A percentile compares a stretch with the other conserved stretches of the same genome.
These are phyloP conservation scores for Papilio xuthus DNA, from an alignment of 1,140 invertebrate species.

Conservation along the genomic window DNA sequence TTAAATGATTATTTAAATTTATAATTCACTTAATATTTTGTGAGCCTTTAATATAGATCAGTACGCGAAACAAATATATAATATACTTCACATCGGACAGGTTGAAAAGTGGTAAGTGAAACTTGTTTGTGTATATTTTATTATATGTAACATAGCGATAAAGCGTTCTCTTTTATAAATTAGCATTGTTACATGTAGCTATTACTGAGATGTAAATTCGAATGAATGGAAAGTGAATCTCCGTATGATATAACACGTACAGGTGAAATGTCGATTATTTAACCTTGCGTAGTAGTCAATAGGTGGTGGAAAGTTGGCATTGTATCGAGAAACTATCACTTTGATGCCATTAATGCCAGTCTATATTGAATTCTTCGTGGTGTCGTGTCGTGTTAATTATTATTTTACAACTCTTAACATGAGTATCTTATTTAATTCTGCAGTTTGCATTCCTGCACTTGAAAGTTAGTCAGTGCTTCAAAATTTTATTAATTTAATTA, in stretches of 20 bases:
- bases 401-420: conserved; percentile 47
- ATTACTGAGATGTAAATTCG: conserved; percentile 47
- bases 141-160: background rate
- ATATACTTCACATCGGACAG: background rate
- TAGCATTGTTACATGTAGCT: conserved; percentile 24
- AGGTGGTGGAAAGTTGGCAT: conserved; percentile 60
- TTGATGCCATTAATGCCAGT: conserved; percentile 49
- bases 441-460: conserved; percentile 64
- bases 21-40: background rate
- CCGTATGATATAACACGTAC: conserved; percentile 71
- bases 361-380: conserved; percentile 44
- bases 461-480: conserved; percentile 57
- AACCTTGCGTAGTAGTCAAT: conserved; percentile 55
- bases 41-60: background rate
- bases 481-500: background rate
- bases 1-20: background rate
- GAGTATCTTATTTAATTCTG: conserved; percentile 61
- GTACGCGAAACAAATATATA: background rate
- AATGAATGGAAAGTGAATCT: conserved; percentile 67
- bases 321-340: conserved; percentile 42
- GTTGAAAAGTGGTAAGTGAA: conserved; percentile 34
- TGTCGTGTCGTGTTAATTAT: conserved; percentile 37
- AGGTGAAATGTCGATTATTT: conserved; percentile 74
- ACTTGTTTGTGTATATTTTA: conserved; percentile 22
- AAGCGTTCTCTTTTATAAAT: conserved; percentile 15